These are phyloP conservation scores for Dasyprocta punctata DNA, from an alignment of 2,113 vertebrate genomes.

Conservation along the genomic window DNA sequence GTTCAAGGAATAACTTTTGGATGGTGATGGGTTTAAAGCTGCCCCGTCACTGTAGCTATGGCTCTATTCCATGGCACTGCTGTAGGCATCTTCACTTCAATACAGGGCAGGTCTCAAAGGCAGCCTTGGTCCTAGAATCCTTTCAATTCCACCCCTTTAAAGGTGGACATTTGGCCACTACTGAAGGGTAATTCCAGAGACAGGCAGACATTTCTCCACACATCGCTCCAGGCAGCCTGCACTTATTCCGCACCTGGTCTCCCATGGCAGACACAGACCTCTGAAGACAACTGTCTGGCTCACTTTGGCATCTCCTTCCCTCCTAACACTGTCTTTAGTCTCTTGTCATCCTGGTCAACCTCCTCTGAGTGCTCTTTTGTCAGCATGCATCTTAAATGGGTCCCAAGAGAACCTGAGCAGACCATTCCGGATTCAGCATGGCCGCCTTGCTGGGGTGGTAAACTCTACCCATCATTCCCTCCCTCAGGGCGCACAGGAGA, in stretches of 20 bases:
- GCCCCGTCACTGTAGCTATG: neutral
- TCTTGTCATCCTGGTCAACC: neutral
- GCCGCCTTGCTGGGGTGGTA: neutral
- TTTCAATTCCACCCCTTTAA: neutral
- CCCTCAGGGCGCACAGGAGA: neutral
- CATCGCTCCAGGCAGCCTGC: too few relatives aligned
- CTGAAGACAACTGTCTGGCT: neutral
- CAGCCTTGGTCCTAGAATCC: neutral
- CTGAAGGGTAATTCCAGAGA: neutral
- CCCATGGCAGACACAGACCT: neutral
- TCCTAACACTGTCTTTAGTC: neutral
- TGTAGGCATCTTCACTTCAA: neutral
- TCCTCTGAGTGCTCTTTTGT: neutral
- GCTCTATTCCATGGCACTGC: accelerated
- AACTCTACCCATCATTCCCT: accelerated
- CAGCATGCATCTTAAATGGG: neutral
- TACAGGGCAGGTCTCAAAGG: neutral
- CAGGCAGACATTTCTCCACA: neutral
- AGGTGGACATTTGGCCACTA: neutral
- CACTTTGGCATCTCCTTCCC: neutral
- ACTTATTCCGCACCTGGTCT: accelerated
- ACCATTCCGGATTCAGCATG: accelerated
- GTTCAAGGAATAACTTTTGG: neutral
- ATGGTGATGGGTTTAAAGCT: neutral
- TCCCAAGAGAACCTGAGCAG: neutral